Evolutionary conservation across 2,113 vertebrate species (phyloP).

Genomic region (Nannospalax galili): DNA sequence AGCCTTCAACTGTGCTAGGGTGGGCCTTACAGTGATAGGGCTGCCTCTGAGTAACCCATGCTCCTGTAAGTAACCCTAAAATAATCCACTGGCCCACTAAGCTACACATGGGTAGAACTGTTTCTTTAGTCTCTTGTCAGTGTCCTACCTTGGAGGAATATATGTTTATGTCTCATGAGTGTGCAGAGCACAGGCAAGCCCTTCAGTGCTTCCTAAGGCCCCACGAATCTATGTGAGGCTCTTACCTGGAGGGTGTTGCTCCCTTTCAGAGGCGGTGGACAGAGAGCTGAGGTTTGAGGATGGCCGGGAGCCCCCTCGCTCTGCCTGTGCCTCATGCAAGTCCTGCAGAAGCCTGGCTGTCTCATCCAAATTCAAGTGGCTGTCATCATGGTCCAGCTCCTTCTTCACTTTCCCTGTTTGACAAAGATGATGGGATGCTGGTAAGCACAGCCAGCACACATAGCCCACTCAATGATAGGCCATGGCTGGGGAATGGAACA

Average conservation of each 20-base stretch:
- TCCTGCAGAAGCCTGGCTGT: conserved; percentile 95
- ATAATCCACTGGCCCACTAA: background rate
- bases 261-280: conserved; percentile 95
- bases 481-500: background rate
- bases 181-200: too few relatives aligned
- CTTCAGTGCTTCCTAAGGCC: background rate
- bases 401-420: conserved; percentile 94
- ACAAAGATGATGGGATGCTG: rapidly evolving
- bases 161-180: too few relatives aligned
- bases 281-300: conserved; percentile 97
- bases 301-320: conserved; percentile 94
- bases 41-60: too few relatives aligned
- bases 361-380: conserved; percentile 94
- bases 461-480: background rate
- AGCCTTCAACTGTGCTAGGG: too few relatives aligned
- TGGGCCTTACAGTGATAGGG: too few relatives aligned
- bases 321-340: conserved; percentile 95
- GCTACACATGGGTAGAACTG: too few relatives aligned
- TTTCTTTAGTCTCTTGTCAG: background rate
- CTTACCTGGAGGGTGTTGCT: conserved; percentile 95
- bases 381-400: conserved; percentile 94
- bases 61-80: background rate
- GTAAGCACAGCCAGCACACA: background rate
- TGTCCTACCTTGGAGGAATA: too few relatives aligned
- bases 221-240: background rate